phyloP scores from a whole-genome alignment of 2,888 invertebrate species.

The Eurois occulta region DNA sequence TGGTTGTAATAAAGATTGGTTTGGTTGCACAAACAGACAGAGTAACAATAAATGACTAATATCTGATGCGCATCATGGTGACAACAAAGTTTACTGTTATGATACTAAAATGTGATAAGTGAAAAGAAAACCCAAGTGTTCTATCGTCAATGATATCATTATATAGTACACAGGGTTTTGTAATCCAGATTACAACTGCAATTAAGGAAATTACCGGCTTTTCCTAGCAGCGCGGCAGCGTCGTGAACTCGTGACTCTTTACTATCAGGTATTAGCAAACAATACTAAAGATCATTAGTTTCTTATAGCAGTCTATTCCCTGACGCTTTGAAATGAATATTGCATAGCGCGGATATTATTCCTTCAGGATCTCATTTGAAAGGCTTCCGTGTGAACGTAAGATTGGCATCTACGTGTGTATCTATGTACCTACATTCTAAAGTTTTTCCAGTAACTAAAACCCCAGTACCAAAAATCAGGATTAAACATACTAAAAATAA shows the following conservation, averaged over 20 bases:
- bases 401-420: slow-evolving; percentile 12
- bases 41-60: slow-evolving; percentile 6
- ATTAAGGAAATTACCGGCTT: slow-evolving; percentile 44
- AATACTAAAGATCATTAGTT: slow-evolving; percentile 6
- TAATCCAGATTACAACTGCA: slow-evolving; percentile 40
- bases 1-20: neutral
- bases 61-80: slow-evolving; percentile 1
- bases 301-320: slow-evolving; percentile 12
- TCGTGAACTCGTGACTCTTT: slow-evolving; percentile 7
- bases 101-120: slow-evolving; percentile 17
- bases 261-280: slow-evolving; percentile 2
- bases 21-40: neutral
- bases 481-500: neutral
- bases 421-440: neutral
- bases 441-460: too few relatives aligned
- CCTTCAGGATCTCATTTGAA: slow-evolving; percentile 53
- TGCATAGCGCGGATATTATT: slow-evolving; percentile 55
- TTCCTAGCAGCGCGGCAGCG: slow-evolving; percentile 4
- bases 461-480: too few relatives aligned
- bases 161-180: slow-evolving; percentile 23
- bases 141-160: slow-evolving; percentile 18
- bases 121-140: slow-evolving; percentile 47
- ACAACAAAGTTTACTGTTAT: neutral
- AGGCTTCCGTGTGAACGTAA: slow-evolving; percentile 42
- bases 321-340: slow-evolving; percentile 25